phyloP scores from a whole-genome alignment of 2,113 vertebrate genomes.

The Bungarus multicinctus region DNA sequence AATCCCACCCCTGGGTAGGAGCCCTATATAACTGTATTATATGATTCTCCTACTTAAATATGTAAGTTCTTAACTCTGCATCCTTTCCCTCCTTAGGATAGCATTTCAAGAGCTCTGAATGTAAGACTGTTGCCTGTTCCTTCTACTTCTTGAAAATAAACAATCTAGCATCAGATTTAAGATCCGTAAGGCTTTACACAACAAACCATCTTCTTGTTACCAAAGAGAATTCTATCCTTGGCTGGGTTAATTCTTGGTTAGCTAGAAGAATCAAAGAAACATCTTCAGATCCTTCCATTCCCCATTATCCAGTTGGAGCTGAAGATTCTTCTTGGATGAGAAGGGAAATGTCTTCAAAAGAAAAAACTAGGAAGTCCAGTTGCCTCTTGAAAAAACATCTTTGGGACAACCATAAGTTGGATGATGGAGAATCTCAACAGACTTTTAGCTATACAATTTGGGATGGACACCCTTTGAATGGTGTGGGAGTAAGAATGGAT shows the following conservation, averaged over 20 bases:
- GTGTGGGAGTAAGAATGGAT: too few species aligned
- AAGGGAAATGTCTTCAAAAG: too few species aligned
- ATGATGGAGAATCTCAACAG: too few species aligned
- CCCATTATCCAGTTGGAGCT: too few species aligned
- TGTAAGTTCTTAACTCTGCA: constrained; percentile 14
- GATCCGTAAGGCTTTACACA: neutral
- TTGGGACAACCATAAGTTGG: too few species aligned
- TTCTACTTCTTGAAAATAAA: neutral
- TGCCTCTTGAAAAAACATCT: too few species aligned
- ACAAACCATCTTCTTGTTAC: neutral
- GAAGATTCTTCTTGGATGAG: too few species aligned
- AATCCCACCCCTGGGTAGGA: too few species aligned
- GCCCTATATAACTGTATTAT: neutral
- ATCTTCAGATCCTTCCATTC: too few species aligned
- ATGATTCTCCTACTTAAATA: constrained; percentile 51
- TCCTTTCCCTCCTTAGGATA: neutral
- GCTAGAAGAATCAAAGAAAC: neutral
- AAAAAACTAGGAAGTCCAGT: too few species aligned
- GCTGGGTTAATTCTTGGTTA: neutral
- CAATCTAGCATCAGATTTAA: neutral
- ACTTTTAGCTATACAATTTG: too few species aligned
- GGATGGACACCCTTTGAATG: too few species aligned
- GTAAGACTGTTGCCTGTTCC: neutral
- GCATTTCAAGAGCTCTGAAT: neutral
- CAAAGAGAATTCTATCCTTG: neutral